Conservation (phyloP, 2,797 vertebrate species). For the Cuculus canorus region DNA sequence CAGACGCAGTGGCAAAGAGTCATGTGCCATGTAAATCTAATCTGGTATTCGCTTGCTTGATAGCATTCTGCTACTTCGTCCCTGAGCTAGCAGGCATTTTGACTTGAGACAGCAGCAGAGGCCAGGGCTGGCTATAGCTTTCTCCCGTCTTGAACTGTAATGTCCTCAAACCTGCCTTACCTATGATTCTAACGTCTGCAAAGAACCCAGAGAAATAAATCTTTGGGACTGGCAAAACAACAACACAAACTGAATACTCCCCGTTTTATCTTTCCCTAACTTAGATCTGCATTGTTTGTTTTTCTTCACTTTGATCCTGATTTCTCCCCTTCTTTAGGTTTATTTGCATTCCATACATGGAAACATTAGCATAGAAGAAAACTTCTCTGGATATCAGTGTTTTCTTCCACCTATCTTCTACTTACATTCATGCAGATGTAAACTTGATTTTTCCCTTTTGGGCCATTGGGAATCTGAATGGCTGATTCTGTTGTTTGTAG, state of each 20-base stretch:
- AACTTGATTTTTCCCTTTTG: neutral
- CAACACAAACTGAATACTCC: rapidly evolving
- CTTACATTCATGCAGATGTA: neutral
- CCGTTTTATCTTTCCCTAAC: neutral
- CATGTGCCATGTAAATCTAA: neutral
- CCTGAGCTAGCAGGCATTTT: neutral
- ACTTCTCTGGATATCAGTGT: neutral
- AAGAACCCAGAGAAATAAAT: neutral
- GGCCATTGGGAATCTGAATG: neutral
- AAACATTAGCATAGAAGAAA: no score
- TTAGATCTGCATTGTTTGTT: no score
- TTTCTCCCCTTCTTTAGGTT: neutral
- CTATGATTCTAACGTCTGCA: neutral
- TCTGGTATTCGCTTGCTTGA: neutral
- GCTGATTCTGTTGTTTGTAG: neutral
- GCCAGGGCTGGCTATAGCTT: neutral
- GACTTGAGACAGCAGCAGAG: neutral
- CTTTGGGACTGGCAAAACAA: neutral
- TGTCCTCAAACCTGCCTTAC: neutral
- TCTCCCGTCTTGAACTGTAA: neutral
- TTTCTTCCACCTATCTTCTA: neutral
- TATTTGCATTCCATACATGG: no score
- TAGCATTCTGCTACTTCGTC: neutral
- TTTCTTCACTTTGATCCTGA: neutral
- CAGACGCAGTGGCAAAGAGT: neutral